Evolutionary conservation across 2,113 vertebrate genomes (phyloP).

Genomic region (Psilopsiagon aymara): DNA sequence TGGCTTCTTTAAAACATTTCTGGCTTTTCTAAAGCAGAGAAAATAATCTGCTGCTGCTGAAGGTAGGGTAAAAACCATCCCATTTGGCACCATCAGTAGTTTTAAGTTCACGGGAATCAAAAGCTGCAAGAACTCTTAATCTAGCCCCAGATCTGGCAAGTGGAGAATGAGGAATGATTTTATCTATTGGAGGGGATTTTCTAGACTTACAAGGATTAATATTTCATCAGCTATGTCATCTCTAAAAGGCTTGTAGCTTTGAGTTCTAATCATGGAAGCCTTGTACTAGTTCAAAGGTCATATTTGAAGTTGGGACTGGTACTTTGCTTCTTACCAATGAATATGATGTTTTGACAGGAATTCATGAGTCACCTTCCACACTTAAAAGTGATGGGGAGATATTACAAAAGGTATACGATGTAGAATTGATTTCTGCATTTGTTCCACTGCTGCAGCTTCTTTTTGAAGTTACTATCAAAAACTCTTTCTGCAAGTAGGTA

Average conservation of each 20-base stretch:
- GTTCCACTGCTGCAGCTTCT: background rate
- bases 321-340: background rate
- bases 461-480: background rate
- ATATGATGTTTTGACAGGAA: background rate
- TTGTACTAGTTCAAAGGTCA: background rate
- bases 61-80: background rate
- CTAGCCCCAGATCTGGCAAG: background rate
- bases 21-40: background rate
- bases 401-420: background rate
- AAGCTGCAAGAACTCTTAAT: background rate
- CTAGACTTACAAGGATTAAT: background rate
- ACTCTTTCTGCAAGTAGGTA: background rate
- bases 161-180: background rate
- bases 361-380: background rate
- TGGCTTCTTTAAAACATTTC: background rate
- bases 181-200: background rate
- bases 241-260: background rate
- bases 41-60: background rate
- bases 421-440: background rate
- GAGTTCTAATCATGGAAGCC: background rate
- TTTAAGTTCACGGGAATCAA: background rate
- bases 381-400: background rate
- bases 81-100: background rate
- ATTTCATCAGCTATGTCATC: background rate
- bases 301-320: background rate